Evolutionary conservation across 1,140 invertebrate genomes (phyloP).

Genomic region (Anastrepha ludens): DNA sequence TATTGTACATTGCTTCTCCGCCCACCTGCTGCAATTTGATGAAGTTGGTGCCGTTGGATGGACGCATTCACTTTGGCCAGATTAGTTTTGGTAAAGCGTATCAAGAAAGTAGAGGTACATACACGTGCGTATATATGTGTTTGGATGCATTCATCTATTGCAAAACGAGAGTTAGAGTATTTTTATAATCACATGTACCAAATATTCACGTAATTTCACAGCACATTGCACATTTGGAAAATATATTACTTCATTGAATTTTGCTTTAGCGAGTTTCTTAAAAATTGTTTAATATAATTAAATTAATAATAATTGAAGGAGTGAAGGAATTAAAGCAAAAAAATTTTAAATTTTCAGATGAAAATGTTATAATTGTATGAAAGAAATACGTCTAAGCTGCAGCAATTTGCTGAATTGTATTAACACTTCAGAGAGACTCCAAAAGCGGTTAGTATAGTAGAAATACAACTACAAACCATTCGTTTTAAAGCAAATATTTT

Average conservation of each 20-base stretch:
- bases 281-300: too few relatives aligned
- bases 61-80: not conserved
- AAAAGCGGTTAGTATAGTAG: too few relatives aligned
- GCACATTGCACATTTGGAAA: constrained; percentile 43
- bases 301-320: too few relatives aligned
- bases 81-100: not conserved
- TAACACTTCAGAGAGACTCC: too few relatives aligned
- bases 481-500: too few relatives aligned
- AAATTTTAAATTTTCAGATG: too few relatives aligned
- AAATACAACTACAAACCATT: too few relatives aligned
- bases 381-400: too few relatives aligned
- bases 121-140: too few relatives aligned
- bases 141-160: not conserved
- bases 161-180: not conserved
- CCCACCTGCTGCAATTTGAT: not conserved
- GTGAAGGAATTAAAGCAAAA: too few relatives aligned
- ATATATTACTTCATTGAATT: not conserved
- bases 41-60: not conserved
- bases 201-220: constrained; percentile 31
- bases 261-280: not conserved
- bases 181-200: not conserved
- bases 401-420: too few relatives aligned
- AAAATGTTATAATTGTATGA: too few relatives aligned
- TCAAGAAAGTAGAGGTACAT: not conserved
- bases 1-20: not conserved